Base-by-base conservation (phyloP, 30 jellyfish, hydroid and myxozoan genomes). In the Catostylus mosaicus region DNA sequence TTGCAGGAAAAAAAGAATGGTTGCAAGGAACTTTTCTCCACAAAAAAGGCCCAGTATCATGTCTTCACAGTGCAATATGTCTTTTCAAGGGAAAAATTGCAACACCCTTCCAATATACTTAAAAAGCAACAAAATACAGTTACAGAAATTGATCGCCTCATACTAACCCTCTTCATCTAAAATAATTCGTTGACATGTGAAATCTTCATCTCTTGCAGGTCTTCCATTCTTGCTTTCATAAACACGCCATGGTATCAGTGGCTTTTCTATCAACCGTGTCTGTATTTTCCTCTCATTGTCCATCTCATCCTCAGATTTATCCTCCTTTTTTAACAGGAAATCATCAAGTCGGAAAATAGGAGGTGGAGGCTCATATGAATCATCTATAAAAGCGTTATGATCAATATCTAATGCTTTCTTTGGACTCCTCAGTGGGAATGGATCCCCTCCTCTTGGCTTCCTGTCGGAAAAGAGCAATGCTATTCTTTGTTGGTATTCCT, bases 371-470 rank as follows among this genome's bases (percentile, higher is more conserved):
- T 86, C 75, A 66, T 84, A 73, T 33, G 96, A 75, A 45, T 76
- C 86, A 63, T 76, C 96, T 45, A 72, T 27, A 36, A 86, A 76
- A 22, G 87, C 96, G 65, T 64, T 86, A 7, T 36, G 40, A 66
- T 86, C 89, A 50, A 86, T 74, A 24, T 62, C 85, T 5, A 27
- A 26, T 12, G 89, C 63, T 56, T 67, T 76, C 35, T 75, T 86
- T 34, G 96, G 96, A 16, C 19, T 34, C 34, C 89, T 51, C 52
- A 32, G 62, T 75, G 96, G 96, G 46, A 86, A 75, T 1, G 89
- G 78, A 54, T 86, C 96, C 35, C 79, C 84, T 62, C 96, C 96
- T 51, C 86, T 64, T 35, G 96, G 96, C 40, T 86, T 86, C 26
- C 82, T 69, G 31, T 84, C 18, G 6, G 84, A 30, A 54, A 82